phyloP scores from a whole-genome alignment of 2,888 invertebrate species.

The Rhagium mordax region DNA sequence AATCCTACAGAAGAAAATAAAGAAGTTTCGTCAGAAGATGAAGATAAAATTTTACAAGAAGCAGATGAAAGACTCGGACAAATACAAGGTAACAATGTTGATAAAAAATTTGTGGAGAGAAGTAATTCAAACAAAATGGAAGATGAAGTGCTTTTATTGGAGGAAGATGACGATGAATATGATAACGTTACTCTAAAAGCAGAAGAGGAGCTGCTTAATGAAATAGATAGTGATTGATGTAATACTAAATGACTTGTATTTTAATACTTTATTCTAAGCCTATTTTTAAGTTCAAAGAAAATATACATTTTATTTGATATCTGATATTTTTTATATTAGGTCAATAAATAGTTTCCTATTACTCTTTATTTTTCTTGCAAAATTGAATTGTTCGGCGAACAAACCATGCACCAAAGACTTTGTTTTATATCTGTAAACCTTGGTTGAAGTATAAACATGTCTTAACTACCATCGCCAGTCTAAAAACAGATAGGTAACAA shows the following conservation, averaged over 20 bases:
- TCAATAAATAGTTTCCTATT: slow-evolving; percentile 12
- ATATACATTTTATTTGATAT: neutral
- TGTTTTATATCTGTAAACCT: no score
- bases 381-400: neutral
- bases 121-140: slow-evolving; percentile 50
- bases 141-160: slow-evolving; percentile 63
- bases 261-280: neutral
- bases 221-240: slow-evolving; percentile 67
- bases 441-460: no score
- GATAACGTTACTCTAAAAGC: slow-evolving; percentile 60
- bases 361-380: neutral
- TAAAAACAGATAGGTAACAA: no score
- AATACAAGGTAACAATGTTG: neutral
- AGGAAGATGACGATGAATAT: slow-evolving; percentile 60
- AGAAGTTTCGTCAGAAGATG: neutral
- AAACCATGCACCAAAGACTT: no score
- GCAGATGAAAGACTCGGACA: neutral
- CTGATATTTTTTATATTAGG: no score
- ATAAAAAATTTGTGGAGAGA: neutral
- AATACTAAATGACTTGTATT: neutral
- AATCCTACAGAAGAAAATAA: neutral
- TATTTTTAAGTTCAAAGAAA: neutral
- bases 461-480: no score
- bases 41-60: neutral
- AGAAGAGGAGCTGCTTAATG: slow-evolving; percentile 68